Evolutionary conservation across 2,797 vertebrate genomes (phyloP).

Genomic region (Takifugu rubripes): DNA sequence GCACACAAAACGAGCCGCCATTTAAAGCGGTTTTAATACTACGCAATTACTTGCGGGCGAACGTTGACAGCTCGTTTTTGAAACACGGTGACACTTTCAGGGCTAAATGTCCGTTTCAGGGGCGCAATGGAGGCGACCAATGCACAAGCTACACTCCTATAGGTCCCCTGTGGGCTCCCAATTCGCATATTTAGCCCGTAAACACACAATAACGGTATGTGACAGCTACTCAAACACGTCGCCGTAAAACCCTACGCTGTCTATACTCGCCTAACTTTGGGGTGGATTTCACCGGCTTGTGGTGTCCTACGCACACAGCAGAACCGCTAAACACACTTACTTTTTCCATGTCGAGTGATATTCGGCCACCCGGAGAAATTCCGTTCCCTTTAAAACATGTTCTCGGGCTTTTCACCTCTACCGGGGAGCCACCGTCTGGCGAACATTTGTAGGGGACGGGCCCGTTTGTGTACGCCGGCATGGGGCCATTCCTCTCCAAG

Average conservation of each 20-base stretch:
- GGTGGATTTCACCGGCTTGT: too few relatives aligned
- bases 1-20: slow-evolving; percentile 73
- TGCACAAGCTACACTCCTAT: not conserved
- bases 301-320: not conserved
- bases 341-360: slow-evolving; percentile 68
- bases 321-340: slow-evolving; percentile 56
- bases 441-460: slow-evolving; percentile 55
- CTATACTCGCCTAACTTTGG: too few relatives aligned
- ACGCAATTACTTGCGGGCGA: slow-evolving; percentile 9
- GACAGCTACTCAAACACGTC: slow-evolving; percentile 14
- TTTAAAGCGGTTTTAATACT: slow-evolving; percentile 60
- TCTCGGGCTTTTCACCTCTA: slow-evolving; percentile 50
- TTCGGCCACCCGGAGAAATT: slow-evolving; percentile 47
- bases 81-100: slow-evolving; percentile 7
- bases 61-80: not conserved
- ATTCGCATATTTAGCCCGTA: not conserved
- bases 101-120: not conserved
- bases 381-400: slow-evolving; percentile 51
- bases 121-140: not conserved
- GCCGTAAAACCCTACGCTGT: slow-evolving; percentile 2
- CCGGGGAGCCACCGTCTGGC: slow-evolving; percentile 54
- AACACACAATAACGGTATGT: slow-evolving; percentile 7
- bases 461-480: slow-evolving; percentile 54
- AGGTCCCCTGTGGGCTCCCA: not conserved
- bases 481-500: slow-evolving; percentile 47